A percentile compares a stretch with the other conserved stretches of the same genome.
Evolutionary conservation across 2,888 invertebrate species (phyloP).

Genomic region (Crepidodera aurea): DNA sequence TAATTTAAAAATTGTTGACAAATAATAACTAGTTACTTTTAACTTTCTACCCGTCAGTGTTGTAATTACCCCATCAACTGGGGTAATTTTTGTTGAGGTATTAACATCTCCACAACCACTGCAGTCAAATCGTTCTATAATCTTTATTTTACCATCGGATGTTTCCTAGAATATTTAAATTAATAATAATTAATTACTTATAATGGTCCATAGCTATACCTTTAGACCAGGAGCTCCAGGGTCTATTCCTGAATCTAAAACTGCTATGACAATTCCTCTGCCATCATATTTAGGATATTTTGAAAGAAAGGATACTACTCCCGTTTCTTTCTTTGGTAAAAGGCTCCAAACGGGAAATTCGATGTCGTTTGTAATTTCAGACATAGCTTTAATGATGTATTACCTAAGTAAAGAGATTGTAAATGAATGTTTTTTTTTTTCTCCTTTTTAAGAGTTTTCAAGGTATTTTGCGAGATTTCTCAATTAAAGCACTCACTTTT

Average conservation of each 20-base stretch:
- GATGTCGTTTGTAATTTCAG: conserved; percentile 36
- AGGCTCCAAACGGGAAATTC: conserved; percentile 84
- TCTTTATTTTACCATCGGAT: conserved; percentile 87
- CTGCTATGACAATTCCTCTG: conserved; percentile 88
- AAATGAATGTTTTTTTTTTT: conserved; percentile 3
- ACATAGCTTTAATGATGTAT: conserved; percentile 30
- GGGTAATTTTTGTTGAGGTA: conserved; percentile 76
- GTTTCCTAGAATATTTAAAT: conserved; percentile 70
- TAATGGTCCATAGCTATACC: conserved; percentile 64
- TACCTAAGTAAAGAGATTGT: not conserved
- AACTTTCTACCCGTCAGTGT: conserved; percentile 89
- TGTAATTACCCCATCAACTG: conserved; percentile 77
- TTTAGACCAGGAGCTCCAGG: conserved; percentile 93
- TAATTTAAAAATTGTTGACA: not conserved
- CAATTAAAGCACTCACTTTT: not conserved
- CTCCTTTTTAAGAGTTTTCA: conserved; percentile 13
- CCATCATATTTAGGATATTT: conserved; percentile 94
- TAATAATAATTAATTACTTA: not conserved
- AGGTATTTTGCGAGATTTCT: not conserved
- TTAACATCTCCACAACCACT: conserved; percentile 97
- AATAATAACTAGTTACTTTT: conserved; percentile 69
- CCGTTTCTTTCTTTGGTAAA: conserved; percentile 94
- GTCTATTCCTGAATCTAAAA: conserved; percentile 98
- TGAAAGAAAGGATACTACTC: conserved; percentile 83
- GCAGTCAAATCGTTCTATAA: conserved; percentile 94